Evolutionary conservation across 2,888 invertebrate genomes (phyloP).

Genomic region (Drosophila formosana): DNA sequence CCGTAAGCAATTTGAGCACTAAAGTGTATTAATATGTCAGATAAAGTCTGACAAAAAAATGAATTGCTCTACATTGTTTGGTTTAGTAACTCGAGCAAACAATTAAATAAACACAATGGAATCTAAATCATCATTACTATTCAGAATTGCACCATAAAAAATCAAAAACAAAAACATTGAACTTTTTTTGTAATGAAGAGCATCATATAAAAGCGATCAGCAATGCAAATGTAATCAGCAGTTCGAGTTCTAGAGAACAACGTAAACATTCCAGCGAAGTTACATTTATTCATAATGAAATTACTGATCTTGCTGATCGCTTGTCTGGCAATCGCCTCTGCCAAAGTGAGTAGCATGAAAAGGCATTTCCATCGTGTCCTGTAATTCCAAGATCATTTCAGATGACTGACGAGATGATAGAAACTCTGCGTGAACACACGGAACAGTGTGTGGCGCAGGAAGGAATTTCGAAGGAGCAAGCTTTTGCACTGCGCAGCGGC

Average conservation of each 20-base stretch:
- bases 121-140: constrained; percentile 15
- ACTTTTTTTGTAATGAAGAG: neutral
- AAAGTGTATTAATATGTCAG: constrained; percentile 4
- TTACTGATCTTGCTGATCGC: constrained; percentile 43
- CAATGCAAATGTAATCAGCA: constrained; percentile 12
- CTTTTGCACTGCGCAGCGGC: constrained; percentile 52
- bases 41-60: neutral
- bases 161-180: neutral
- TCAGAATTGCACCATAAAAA: constrained; percentile 10
- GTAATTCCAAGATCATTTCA: neutral
- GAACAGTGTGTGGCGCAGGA: constrained; percentile 62
- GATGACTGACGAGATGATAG: constrained; percentile 68
- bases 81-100: constrained; percentile 18
- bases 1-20: neutral
- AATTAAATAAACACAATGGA: constrained; percentile 13
- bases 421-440: constrained; percentile 42
- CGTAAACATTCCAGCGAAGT: constrained; percentile 2
- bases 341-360: constrained; percentile 47
- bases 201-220: constrained; percentile 51
- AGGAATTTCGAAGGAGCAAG: constrained; percentile 62
- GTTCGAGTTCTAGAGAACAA: constrained; percentile 9
- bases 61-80: constrained; percentile 18
- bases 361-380: neutral
- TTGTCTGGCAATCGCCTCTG: constrained; percentile 40
- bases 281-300: constrained; percentile 60